Evolutionary conservation across 2,113 vertebrate genomes (phyloP).

Genomic region (Otolemur garnettii): DNA sequence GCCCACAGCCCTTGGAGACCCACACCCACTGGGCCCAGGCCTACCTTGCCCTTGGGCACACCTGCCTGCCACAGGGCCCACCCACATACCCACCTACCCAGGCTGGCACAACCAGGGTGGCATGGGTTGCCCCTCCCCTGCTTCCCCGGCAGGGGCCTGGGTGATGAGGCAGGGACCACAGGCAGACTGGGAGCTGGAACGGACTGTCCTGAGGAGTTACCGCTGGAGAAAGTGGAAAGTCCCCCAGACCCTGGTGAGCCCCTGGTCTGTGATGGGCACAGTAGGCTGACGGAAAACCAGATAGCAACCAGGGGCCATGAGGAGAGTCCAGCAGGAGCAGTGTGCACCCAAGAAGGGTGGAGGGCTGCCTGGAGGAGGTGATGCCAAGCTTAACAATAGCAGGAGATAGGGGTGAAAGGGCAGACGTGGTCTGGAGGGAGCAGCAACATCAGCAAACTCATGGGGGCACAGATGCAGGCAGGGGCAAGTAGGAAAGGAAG

Average conservation of each 20-base stretch:
- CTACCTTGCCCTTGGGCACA: not conserved
- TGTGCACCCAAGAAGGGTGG: not conserved
- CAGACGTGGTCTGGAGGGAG: not conserved
- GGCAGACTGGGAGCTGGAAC: not conserved
- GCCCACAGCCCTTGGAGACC: not conserved
- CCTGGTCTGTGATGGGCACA: not conserved
- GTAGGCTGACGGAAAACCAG: not conserved
- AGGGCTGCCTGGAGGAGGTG: not conserved
- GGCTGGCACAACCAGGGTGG: slow-evolving; percentile 27
- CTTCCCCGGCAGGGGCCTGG: not conserved
- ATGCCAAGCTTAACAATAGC: not conserved
- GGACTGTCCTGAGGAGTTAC: not conserved
- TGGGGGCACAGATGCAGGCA: not conserved
- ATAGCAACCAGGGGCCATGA: fast-evolving
- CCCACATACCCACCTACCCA: not conserved
- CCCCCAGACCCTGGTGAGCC: not conserved
- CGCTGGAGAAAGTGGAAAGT: not conserved
- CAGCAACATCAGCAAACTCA: fast-evolving
- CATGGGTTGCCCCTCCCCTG: not conserved
- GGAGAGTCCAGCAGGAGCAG: not conserved
- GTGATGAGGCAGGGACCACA: not conserved
- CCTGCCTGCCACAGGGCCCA: not conserved
- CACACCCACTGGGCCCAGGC: fast-evolving
- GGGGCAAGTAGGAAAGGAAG: not conserved
- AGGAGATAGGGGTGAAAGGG: not conserved